Base-by-base conservation (phyloP, 2,888 invertebrate species). In the Leptinotarsa juncta region DNA sequence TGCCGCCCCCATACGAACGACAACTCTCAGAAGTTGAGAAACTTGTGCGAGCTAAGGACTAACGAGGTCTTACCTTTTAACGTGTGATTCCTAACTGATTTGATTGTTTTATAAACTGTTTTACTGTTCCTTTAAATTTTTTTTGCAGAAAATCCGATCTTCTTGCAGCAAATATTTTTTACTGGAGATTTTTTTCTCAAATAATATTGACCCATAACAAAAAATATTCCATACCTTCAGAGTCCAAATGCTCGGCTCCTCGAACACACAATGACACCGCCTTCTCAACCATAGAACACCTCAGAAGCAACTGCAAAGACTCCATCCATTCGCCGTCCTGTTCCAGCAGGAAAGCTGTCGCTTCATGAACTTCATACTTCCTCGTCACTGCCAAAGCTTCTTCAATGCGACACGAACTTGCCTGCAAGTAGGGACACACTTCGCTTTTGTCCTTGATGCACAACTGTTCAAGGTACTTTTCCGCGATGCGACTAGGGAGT, bases 291-390 rank as follows among this genome's bases (percentile, higher is more conserved):
- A 87, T 83, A 72, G 85, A 82, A 60, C 86, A 82, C 69, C 89
- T 88, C 77, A 93, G 86, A 7, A 92, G 87, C 75, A 94, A 87
- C 73, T 92, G 90, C 83, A 95, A 92, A 3, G 95, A 94, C 82
- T 91, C 92, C 81, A 91, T 89, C 85, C 93, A 92, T 85, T 95
- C 93, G 15, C 94, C 94, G 3, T 92, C 90, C 85, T 93, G 92
- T 86, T 96, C 96, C 77, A 95, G 88, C 70, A 96, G 89, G 81
- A 92, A 92, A 18, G 95, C 94, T 68, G 92, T 92, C 0, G 94
- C 93, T 77, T 92, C 91, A 71, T 91, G 90, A 50, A 93, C 89
- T 73, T 91, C 89, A 83, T 92, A 89, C 79, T 90, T 89, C 78
- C 90, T 89, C 65, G 93, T 92, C 76, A 94, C 92, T 87, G 90